Conservation (phyloP, 2,797 vertebrate species). For the Tarsius wallacei region DNA sequence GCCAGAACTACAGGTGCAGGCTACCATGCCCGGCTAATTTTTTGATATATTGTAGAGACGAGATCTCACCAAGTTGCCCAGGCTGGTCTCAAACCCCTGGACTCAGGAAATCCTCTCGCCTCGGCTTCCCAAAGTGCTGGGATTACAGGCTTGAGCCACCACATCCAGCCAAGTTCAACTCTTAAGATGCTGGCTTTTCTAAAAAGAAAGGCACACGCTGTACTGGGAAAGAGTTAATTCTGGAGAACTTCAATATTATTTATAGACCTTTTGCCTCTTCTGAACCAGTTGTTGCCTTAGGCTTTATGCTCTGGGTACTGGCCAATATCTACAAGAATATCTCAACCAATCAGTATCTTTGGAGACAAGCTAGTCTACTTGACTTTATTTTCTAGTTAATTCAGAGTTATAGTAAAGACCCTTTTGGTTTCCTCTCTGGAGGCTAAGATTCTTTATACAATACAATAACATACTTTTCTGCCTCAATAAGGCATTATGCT, state of each 20-base stretch:
- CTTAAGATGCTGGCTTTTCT: slow-evolving; percentile 17
- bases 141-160: too few species aligned
- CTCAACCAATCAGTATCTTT: neutral
- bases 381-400: slow-evolving; percentile 23
- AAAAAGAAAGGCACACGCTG: neutral
- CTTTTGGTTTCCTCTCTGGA: neutral
- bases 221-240: neutral
- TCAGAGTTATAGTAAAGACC: neutral
- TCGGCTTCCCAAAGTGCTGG: too few species aligned
- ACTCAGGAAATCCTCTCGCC: too few species aligned
- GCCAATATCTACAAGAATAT: slow-evolving; percentile 7
- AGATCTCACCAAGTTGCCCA: too few species aligned
- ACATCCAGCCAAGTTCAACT: neutral
- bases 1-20: too few species aligned
- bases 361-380: neutral
- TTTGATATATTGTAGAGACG: too few species aligned
- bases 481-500: neutral
- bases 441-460: neutral
- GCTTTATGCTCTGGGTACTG: neutral
- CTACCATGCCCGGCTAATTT: too few species aligned
- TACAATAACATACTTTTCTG: neutral
- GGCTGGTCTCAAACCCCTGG: too few species aligned
- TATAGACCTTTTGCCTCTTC: neutral
- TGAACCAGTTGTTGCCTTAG: neutral
- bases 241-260: neutral